Conservation (phyloP, 2,888 invertebrate species). For the Lasiommata megera region DNA sequence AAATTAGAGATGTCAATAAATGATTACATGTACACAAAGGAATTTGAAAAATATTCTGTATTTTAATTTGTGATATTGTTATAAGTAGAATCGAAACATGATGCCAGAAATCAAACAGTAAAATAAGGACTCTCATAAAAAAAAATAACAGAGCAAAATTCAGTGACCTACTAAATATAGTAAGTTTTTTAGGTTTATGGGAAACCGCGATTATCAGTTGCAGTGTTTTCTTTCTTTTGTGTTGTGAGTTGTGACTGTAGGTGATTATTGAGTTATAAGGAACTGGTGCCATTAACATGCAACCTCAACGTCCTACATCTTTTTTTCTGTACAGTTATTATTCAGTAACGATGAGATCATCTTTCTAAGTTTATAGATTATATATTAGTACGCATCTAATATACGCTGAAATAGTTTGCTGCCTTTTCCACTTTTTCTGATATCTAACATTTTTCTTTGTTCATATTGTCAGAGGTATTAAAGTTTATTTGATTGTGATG, state of each 20-base stretch:
- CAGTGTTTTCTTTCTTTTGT: not conserved
- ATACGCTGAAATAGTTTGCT: not conserved
- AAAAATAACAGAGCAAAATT: not conserved
- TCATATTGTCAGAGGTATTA: not conserved
- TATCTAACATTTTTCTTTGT: not conserved
- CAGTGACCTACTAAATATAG: not conserved
- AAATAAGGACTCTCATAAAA: not conserved
- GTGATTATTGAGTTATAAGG: conserved; percentile 9
- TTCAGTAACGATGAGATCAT: conserved; percentile 3
- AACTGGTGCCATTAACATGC: conserved; percentile 5
- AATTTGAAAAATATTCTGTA: not conserved
- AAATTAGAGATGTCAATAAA: not conserved
- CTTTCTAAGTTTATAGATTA: not conserved
- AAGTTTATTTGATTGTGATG: not conserved
- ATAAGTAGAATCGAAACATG: not conserved
- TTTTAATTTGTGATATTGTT: not conserved
- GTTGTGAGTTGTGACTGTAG: not conserved
- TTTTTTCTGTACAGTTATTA: not conserved
- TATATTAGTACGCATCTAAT: no score
- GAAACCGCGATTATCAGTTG: not conserved
- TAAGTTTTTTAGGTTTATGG: not conserved
- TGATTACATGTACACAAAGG: not conserved
- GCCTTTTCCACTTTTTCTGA: not conserved
- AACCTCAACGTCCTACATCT: not conserved
- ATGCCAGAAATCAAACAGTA: not conserved